Conservation (phyloP, 2,113 vertebrate genomes). For the Paralichthys olivaceus region DNA sequence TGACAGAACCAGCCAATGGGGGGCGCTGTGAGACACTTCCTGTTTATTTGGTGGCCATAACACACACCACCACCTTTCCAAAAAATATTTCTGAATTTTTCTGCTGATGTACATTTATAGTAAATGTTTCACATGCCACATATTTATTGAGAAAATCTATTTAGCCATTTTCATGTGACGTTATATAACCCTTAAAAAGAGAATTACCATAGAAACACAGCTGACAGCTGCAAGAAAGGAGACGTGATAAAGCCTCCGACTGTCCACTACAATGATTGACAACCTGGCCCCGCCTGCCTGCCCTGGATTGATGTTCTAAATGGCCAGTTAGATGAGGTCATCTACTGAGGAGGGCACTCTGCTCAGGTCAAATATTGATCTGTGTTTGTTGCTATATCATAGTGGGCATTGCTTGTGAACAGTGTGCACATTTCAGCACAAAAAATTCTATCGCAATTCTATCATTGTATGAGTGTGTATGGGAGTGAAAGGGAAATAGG, state of each 20-base stretch:
- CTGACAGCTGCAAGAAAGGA: background rate
- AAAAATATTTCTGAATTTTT: too few relatives aligned
- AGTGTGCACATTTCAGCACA: background rate
- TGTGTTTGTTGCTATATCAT: background rate
- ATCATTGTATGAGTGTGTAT: too few relatives aligned
- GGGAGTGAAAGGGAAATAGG: too few relatives aligned
- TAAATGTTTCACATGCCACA: too few relatives aligned
- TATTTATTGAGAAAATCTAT: background rate
- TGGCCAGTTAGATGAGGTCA: slow-evolving; percentile 53
- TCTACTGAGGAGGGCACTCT: slow-evolving; percentile 21
- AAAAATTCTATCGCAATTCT: too few relatives aligned
- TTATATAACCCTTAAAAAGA: background rate
- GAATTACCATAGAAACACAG: background rate
- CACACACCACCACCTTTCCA: background rate
- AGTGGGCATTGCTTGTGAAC: background rate
- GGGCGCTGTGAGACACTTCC: slow-evolving; percentile 1
- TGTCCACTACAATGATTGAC: slow-evolving; percentile 26
- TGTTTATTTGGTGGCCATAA: background rate
- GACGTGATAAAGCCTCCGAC: background rate
- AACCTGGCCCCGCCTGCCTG: slow-evolving; percentile 8
- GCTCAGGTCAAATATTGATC: slow-evolving; percentile 49
- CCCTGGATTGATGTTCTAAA: slow-evolving; percentile 45
- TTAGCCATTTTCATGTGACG: background rate
- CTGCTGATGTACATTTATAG: background rate
- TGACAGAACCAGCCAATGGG: background rate